phyloP scores from a whole-genome alignment of 2,888 invertebrate genomes.

The Cordylochernes scorpioides region DNA sequence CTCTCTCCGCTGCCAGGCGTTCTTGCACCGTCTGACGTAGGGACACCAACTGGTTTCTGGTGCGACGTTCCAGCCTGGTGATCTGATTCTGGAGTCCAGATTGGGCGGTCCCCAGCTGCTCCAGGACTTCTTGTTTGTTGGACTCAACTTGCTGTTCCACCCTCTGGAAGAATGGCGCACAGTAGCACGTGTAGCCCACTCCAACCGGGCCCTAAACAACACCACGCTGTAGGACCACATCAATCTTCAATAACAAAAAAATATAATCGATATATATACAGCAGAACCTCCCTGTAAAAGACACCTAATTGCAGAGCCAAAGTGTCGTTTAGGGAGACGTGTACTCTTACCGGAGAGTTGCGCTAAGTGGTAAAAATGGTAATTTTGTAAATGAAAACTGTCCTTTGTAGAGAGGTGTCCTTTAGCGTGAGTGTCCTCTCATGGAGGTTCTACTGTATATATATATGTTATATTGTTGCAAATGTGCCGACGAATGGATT shows the following conservation, averaged over 20 bases:
- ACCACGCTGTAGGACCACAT: too few species aligned
- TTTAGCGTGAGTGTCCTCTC: too few species aligned
- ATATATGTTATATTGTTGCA: too few species aligned
- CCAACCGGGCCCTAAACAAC: slow-evolving; percentile 53
- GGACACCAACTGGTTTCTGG: slow-evolving; percentile 60
- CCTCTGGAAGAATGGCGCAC: slow-evolving; percentile 65
- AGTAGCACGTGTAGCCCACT: slow-evolving; percentile 69
- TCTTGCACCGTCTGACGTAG: slow-evolving; percentile 28
- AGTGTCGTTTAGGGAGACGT: too few species aligned
- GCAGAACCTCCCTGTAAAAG: background rate
- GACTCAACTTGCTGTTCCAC: slow-evolving; percentile 50
- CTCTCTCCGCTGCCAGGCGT: slow-evolving; percentile 35
- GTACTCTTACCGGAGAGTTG: too few species aligned
- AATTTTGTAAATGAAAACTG: too few species aligned
- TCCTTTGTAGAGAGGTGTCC: too few species aligned
- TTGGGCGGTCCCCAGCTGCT: slow-evolving; percentile 44
- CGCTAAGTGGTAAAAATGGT: too few species aligned
- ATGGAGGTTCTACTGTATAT: too few species aligned
- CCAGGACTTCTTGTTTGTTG: slow-evolving; percentile 48
- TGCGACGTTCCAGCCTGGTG: slow-evolving; percentile 43
- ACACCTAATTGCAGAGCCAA: too few species aligned
- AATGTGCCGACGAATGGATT: too few species aligned
- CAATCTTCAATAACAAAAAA: too few species aligned
- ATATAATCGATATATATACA: slow-evolving; percentile 1
- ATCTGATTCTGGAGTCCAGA: slow-evolving; percentile 52